A percentile compares a stretch with the other conserved stretches of the same genome.
phyloP scores from a whole-genome alignment of 2,113 vertebrate genomes.

The Ophthalmolycus amberensis region DNA sequence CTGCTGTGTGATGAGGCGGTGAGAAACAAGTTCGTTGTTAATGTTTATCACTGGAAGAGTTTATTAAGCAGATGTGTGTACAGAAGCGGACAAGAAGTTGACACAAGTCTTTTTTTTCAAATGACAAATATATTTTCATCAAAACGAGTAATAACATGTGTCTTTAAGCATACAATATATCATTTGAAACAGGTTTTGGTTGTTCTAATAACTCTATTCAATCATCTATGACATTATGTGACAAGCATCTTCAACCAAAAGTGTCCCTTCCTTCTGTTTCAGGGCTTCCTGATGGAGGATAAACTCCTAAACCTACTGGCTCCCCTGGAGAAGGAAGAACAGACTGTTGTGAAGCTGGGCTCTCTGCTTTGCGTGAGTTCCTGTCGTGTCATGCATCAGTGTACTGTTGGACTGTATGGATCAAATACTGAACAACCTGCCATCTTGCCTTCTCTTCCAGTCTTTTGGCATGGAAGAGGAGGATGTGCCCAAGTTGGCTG shows the following conservation, averaged over 20 bases:
- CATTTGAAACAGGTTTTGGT: neutral
- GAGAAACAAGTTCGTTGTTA: slow-evolving; percentile 43
- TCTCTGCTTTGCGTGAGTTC: slow-evolving; percentile 83
- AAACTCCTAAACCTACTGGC: slow-evolving; percentile 81
- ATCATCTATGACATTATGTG: neutral
- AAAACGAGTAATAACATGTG: neutral
- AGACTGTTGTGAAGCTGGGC: slow-evolving; percentile 81
- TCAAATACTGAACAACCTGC: neutral
- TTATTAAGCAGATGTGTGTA: neutral
- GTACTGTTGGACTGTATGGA: neutral
- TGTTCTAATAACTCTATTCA: neutral
- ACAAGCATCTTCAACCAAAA: neutral
- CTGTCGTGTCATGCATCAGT: neutral
- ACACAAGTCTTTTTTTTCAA: neutral
- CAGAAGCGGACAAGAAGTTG: neutral
- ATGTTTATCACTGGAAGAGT: no score
- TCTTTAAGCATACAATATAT: neutral
- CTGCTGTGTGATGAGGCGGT: slow-evolving; percentile 88
- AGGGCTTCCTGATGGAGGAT: slow-evolving; percentile 88
- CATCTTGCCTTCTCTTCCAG: slow-evolving; percentile 66
- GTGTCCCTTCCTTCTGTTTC: neutral
- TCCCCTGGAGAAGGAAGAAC: slow-evolving; percentile 80
- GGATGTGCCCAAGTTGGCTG: slow-evolving; percentile 82
- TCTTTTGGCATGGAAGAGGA: slow-evolving; percentile 84
- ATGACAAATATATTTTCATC: neutral